Percentiles rank a stretch among this genome's conserved stretches.
These are phyloP conservation scores for Plutomurus gul DNA, from an alignment of 1,140 invertebrate genomes.

Conservation along the genomic window DNA sequence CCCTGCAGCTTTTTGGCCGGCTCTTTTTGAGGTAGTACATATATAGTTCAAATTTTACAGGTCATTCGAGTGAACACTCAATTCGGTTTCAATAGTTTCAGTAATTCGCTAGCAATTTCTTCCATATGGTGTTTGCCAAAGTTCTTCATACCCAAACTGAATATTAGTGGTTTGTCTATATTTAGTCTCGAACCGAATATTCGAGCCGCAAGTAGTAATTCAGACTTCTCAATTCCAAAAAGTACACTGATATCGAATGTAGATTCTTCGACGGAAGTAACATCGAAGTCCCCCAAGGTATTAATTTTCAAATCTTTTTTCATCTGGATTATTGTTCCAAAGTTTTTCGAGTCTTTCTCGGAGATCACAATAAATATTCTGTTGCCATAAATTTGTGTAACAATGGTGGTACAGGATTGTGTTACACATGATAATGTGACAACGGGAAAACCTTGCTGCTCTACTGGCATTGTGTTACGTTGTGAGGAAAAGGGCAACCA, in stretches of 20 bases:
- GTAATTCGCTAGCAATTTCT: constrained; percentile 4
- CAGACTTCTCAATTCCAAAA: constrained; percentile 44
- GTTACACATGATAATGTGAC: background rate
- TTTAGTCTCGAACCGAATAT: constrained; percentile 17
- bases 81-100: background rate
- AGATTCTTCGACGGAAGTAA: background rate
- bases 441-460: background rate
- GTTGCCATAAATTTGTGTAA: constrained; percentile 33
- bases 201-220: constrained; percentile 39
- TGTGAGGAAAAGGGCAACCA: too few species aligned
- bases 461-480: too few species aligned
- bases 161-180: constrained; percentile 39
- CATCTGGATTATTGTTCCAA: constrained; percentile 36
- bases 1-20: too few species aligned
- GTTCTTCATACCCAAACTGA: constrained; percentile 35
- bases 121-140: constrained; percentile 31
- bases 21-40: too few species aligned
- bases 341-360: background rate
- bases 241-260: constrained; percentile 31
- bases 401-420: background rate
- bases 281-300: background rate
- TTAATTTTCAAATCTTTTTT: background rate
- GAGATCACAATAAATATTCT: constrained; percentile 13
- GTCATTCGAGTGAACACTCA: too few species aligned
- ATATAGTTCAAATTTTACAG: too few species aligned